These are phyloP conservation scores for Flexamia atlantica DNA, from an alignment of 2,888 invertebrate species.

Conservation along the genomic window DNA sequence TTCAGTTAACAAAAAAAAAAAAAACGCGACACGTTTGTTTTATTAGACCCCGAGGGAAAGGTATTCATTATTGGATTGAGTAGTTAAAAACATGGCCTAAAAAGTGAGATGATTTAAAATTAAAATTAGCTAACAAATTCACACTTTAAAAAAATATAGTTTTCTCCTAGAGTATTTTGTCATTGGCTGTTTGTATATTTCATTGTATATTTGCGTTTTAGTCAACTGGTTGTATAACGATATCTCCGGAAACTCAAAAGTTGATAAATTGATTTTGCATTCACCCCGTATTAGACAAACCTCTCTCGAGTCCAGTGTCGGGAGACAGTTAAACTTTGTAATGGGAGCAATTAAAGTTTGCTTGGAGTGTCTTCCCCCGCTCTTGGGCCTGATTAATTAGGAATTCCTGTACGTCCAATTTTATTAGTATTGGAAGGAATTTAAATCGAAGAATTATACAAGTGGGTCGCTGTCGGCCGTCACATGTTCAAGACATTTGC, in stretches of 20 bases:
- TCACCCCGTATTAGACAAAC: not conserved
- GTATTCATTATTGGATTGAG: too few species aligned
- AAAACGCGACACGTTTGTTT: too few species aligned
- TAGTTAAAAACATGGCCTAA: too few species aligned
- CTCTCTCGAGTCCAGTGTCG: not conserved
- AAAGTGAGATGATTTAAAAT: too few species aligned
- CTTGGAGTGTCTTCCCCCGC: conserved; percentile 26
- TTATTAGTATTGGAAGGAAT: conserved; percentile 28
- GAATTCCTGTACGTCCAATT: conserved; percentile 31
- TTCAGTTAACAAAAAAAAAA: too few species aligned
- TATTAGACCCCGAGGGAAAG: too few species aligned
- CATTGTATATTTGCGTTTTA: not conserved
- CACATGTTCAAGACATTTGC: not conserved
- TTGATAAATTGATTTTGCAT: conserved; percentile 15
- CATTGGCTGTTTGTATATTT: too few species aligned
- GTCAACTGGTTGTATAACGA: not conserved
- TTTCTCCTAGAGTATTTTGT: too few species aligned
- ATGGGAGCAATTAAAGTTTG: conserved; percentile 33
- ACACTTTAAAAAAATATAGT: too few species aligned
- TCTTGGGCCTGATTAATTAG: conserved; percentile 24
- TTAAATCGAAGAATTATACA: conserved; percentile 31
- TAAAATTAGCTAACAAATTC: too few species aligned
- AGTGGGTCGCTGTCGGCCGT: conserved; percentile 24
- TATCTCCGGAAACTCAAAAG: not conserved
- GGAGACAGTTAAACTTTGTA: conserved; percentile 37